Evolutionary conservation across 2,797 vertebrate species (phyloP).

Genomic region (Sparidentex hasta): DNA sequence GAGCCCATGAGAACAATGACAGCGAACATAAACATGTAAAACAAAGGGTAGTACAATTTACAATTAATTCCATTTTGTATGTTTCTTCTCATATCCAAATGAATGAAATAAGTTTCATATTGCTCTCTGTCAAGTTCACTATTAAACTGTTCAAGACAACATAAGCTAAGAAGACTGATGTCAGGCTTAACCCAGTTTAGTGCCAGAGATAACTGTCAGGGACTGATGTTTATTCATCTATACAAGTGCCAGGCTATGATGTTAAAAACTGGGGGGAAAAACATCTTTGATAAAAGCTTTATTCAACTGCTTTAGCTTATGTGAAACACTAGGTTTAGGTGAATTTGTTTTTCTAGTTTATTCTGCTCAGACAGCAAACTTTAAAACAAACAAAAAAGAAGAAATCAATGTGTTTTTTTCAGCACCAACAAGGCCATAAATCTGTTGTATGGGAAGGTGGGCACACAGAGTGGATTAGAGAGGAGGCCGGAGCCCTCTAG

Average conservation of each 20-base stretch:
- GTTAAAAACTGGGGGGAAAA: not conserved
- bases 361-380: conserved; percentile 56
- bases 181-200: not conserved
- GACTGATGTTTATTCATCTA: no score
- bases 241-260: not conserved
- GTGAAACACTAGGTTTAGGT: not conserved
- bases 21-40: no score
- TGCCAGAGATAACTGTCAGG: not conserved
- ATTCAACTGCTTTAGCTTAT: not conserved
- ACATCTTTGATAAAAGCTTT: not conserved
- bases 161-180: not conserved
- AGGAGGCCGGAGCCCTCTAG: conserved; percentile 71
- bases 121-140: not conserved
- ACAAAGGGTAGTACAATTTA: no score
- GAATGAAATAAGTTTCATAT: not conserved
- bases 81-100: not conserved
- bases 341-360: conserved; percentile 38
- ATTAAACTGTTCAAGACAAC: not conserved
- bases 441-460: conserved; percentile 76
- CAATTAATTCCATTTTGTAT: not conserved
- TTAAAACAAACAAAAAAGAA: conserved; percentile 83
- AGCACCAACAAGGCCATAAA: conserved; percentile 87
- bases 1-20: no score
- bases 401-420: conserved; percentile 88
- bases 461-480: conserved; percentile 63